Evolutionary conservation across 2,888 invertebrate species (phyloP).

Genomic region (Lapara coniferarum): DNA sequence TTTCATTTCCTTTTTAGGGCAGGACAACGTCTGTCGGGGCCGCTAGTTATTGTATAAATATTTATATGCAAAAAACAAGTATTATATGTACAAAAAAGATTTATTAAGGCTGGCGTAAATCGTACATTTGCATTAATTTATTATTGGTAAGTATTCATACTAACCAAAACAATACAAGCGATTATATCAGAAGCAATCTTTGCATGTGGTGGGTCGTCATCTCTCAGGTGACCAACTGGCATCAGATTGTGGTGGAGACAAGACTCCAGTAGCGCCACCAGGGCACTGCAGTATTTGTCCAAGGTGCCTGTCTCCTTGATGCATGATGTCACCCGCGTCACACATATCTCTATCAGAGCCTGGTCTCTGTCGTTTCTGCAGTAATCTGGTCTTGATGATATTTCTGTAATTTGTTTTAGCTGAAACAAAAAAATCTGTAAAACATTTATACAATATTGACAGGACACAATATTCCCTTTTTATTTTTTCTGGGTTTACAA

Average conservation of each 20-base stretch:
- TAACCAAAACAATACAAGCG: slow-evolving; percentile 96
- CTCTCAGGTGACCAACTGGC: slow-evolving; percentile 85
- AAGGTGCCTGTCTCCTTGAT: slow-evolving; percentile 94
- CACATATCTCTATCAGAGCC: slow-evolving; percentile 97
- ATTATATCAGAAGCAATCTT: slow-evolving; percentile 98
- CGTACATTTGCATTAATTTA: too few species aligned
- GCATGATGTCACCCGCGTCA: slow-evolving; percentile 94
- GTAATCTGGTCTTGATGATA: slow-evolving; percentile 92
- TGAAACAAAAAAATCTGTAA: slow-evolving; percentile 55
- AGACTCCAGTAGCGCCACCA: slow-evolving; percentile 93
- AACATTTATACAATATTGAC: too few species aligned
- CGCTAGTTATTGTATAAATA: too few species aligned
- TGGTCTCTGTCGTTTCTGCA: slow-evolving; percentile 95
- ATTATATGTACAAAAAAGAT: too few species aligned
- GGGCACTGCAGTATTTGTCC: slow-evolving; percentile 91
- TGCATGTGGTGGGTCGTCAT: slow-evolving; percentile 97
- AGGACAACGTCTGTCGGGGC: too few species aligned
- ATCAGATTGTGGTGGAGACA: slow-evolving; percentile 95
- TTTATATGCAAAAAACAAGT: too few species aligned
- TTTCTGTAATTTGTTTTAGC: slow-evolving; percentile 90
- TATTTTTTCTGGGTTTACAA: not conserved
- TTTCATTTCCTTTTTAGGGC: too few species aligned
- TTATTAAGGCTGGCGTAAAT: too few species aligned
- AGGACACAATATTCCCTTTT: too few species aligned
- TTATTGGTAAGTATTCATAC: slow-evolving; percentile 37